phyloP scores from a whole-genome alignment of 2,113 vertebrate genomes.

The Protobothrops mucrosquamatus region DNA sequence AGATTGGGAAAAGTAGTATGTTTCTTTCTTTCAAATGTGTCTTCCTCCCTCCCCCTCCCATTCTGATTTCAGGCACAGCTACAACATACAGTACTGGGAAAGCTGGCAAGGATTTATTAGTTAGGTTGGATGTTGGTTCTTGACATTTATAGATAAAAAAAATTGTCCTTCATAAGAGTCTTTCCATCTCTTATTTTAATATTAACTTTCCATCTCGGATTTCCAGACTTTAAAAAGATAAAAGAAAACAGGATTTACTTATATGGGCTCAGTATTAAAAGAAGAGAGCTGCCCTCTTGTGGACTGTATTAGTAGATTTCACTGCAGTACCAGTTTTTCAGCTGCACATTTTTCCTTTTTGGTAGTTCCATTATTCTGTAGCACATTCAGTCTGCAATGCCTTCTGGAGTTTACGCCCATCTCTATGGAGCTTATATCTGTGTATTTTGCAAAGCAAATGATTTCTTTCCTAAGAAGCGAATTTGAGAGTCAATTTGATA shows the following conservation, averaged over 20 bases:
- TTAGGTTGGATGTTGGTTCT: not conserved
- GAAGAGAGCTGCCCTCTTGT: not conserved
- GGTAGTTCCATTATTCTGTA: not conserved
- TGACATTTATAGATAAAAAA: conserved; percentile 10
- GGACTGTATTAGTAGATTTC: not conserved
- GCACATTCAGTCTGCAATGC: not conserved
- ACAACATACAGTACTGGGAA: not conserved
- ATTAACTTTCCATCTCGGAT: not conserved
- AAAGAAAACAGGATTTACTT: not conserved
- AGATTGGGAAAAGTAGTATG: not conserved
- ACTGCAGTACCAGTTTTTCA: not conserved
- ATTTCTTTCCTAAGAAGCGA: not conserved
- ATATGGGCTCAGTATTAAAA: not conserved
- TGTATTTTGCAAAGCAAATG: not conserved
- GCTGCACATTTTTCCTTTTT: not conserved
- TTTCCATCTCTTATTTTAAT: not conserved
- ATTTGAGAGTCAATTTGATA: no score
- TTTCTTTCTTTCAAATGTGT: not conserved
- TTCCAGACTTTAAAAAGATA: conserved; percentile 1
- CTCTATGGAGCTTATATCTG: not conserved
- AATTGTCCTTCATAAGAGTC: conserved; percentile 8
- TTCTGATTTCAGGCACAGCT: not conserved
- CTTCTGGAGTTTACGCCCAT: not conserved
- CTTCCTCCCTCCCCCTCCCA: not conserved
- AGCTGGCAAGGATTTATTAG: conserved; percentile 8